Base-by-base conservation (phyloP, 2,797 vertebrate species). In the Acrossocheilus fasciatus region DNA sequence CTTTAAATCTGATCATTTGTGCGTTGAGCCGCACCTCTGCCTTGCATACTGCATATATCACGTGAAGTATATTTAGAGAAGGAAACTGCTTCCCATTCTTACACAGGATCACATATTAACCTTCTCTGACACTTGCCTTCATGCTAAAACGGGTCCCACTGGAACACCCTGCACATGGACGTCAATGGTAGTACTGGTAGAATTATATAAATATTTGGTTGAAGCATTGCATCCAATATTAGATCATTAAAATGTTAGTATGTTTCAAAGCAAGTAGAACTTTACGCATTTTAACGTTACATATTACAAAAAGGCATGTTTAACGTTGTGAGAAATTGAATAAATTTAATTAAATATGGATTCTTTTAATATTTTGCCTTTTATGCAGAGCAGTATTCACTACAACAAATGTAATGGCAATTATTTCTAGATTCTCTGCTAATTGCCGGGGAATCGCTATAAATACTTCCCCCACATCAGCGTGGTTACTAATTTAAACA, bases 1-100 rank as follows among this genome's bases (percentile, higher is more conserved):
- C 91, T 95, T 96, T 91, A 95, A 77, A 70, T 43, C 36, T 77
- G 43, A 45, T 82, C 89, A 83, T 94, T 91, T 90, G 91, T 91
- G 87, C 93, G 91, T 91, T 90, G 94, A 95, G 91, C 90, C 77
- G 85, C 82, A 81, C 91, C 92, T 94, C 94, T 95, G 93, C 94
- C 93, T 90, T 91, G 92, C 91, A 85, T 88, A 76, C 89, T 59
- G 75, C 90, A 92, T 90, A 92, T 54, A 90, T 94, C 93, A 94
- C 91, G 89, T 94, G 94, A 94, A 91, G 90, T 95, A 94, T 95
- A 94, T 93, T 91, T 88, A 92, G 93, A 90, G 72, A 62, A 90
- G 87, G 85, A 91, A 89, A 87, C 90, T n/a, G 39, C 89, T 91
- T 87, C 86, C 85, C 77, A 87, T 88, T 74, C 81, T 74, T 45